These are phyloP conservation scores for Poicephalus meyeri DNA, from an alignment of 2,113 vertebrate species.

Conservation along the genomic window DNA sequence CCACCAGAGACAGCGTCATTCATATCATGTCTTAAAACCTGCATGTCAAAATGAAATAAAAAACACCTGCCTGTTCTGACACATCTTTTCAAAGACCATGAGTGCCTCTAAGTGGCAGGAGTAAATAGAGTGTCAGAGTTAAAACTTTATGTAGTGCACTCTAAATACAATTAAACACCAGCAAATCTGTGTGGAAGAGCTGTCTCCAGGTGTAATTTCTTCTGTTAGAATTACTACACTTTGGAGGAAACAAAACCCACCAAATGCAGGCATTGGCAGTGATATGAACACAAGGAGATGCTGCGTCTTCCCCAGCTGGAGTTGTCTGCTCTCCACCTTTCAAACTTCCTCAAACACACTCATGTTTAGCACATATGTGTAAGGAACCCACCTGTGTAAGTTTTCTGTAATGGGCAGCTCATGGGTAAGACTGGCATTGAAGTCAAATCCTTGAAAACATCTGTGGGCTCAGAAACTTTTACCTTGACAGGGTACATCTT, in stretches of 20 bases:
- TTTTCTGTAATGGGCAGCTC: background rate
- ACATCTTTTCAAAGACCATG: background rate
- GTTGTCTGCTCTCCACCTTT: background rate
- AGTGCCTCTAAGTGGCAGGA: conserved; percentile 43
- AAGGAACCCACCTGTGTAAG: background rate
- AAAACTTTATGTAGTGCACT: background rate
- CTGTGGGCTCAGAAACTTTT: background rate
- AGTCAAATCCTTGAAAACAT: background rate
- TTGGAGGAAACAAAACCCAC: background rate
- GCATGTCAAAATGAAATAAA: conserved; percentile 29
- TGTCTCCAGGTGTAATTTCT: background rate
- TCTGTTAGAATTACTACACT: background rate
- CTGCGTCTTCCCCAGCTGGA: background rate
- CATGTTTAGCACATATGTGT: background rate
- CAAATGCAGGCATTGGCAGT: background rate
- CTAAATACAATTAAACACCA: background rate
- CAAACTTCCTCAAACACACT: background rate
- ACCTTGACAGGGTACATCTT: background rate
- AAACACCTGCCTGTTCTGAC: conserved; percentile 38
- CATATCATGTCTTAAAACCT: conserved; percentile 36
- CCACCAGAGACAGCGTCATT: conserved; percentile 47
- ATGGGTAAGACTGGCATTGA: background rate
- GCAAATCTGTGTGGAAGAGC: background rate
- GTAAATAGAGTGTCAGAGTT: background rate
- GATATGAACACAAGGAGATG: background rate